Evolutionary conservation across 2,797 vertebrate genomes (phyloP).

Genomic region (Epinephelus malabaricus): DNA sequence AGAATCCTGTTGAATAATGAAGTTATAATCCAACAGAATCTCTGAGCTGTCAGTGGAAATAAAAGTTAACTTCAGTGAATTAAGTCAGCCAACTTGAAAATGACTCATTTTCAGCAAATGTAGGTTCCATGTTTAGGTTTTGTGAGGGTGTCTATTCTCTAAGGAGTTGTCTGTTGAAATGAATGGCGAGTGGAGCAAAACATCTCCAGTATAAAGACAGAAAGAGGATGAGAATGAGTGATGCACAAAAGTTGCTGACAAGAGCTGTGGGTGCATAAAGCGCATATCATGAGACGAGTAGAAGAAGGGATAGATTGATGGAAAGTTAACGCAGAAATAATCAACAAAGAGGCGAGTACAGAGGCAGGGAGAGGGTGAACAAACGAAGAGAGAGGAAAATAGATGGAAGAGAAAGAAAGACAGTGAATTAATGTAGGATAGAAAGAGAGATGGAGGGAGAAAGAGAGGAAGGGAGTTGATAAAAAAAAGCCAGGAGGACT

Average conservation of each 20-base stretch:
- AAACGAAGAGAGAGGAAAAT: constrained; percentile 3
- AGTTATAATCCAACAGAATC: constrained; percentile 2
- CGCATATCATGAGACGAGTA: background rate
- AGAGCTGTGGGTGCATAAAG: constrained; percentile 24
- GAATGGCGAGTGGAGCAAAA: background rate
- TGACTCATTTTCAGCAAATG: constrained; percentile 4
- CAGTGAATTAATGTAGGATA: constrained; percentile 38
- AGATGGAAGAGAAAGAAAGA: constrained; percentile 15
- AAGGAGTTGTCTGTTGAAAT: background rate
- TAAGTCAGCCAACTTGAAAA: background rate
- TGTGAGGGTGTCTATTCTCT: background rate
- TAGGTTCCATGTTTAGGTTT: constrained; percentile 26
- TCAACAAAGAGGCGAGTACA: constrained; percentile 18
- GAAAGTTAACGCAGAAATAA: constrained; percentile 28
- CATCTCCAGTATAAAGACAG: background rate
- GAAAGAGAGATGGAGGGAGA: constrained; percentile 28
- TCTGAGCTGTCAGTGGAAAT: background rate
- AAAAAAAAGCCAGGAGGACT: constrained; percentile 47
- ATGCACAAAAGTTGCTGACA: constrained; percentile 9
- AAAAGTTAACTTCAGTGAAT: constrained; percentile 23
- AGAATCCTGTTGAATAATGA: constrained; percentile 14
- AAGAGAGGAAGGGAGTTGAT: constrained; percentile 31
- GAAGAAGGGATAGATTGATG: constrained; percentile 11
- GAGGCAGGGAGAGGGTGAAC: constrained; percentile 1
- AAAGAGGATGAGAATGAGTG: background rate